A percentile compares a stretch with the other conserved stretches of the same genome.
Conservation (phyloP, 2,113 vertebrate genomes). For the Falco punctatus region DNA sequence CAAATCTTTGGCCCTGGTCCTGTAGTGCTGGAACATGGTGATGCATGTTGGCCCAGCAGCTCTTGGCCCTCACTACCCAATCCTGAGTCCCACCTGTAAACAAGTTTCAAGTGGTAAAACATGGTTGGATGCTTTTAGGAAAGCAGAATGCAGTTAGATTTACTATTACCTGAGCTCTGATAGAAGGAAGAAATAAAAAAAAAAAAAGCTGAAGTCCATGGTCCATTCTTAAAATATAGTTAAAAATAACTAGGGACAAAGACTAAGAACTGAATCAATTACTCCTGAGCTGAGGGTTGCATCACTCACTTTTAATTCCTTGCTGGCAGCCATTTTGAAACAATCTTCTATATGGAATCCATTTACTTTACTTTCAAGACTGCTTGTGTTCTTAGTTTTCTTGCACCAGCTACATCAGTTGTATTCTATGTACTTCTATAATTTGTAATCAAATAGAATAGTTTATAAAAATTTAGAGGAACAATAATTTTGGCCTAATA, state of each 20-base stretch:
- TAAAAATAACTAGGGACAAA: background rate
- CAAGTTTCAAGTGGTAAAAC: background rate
- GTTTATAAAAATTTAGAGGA: background rate
- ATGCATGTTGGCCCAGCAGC: background rate
- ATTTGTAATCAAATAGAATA: background rate
- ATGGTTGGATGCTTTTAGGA: background rate
- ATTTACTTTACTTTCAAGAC: background rate
- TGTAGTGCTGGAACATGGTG: background rate
- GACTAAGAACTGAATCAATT: background rate
- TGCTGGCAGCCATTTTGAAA: background rate
- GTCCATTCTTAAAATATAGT: background rate
- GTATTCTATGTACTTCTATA: background rate
- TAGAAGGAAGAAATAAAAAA: background rate
- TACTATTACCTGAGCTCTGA: background rate
- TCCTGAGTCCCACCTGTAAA: background rate
- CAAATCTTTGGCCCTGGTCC: background rate
- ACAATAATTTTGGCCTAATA: background rate
- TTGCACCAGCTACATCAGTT: background rate
- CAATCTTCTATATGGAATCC: background rate
- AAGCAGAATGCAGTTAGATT: background rate
- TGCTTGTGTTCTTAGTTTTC: background rate
- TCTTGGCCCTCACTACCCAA: background rate
- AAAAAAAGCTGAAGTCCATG: background rate
- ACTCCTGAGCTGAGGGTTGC: background rate
- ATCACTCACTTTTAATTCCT: background rate